Base-by-base conservation (phyloP, 2,888 invertebrate species). In the Tuberolachnus salignus region DNA sequence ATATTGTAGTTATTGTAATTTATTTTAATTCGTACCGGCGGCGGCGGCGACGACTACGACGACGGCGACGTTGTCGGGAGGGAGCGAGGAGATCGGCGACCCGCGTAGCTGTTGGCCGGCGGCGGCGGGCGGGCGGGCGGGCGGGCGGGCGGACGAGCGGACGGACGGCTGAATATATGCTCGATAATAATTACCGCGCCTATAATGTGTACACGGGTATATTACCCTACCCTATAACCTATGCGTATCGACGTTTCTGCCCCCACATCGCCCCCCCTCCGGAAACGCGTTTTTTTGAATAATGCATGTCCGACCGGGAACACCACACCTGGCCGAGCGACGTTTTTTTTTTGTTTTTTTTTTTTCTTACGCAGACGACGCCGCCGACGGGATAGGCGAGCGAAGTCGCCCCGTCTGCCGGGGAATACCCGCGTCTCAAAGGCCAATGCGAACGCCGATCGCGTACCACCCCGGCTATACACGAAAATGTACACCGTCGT, bases 1-100 rank as follows among this genome's bases (percentile, higher is more conserved):
- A 44, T 64, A 74, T 66, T 53, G n/a, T n/a, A 74, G 64, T 74
- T 74, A 66, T 78, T 69, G 67, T 69, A 78, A 78, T 78, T 78
- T 78, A 78, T 78, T 78, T 78, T 69, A 78, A 69, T 69, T 69
- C 61, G 53, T 53, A 26, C 23, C 11, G 49, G n/a, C 61, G 55
- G 16, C 3, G 13, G 9, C 10, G 2, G n/a, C 11, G 66, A 23
- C n/a, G n/a, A n/a, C n/a, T n/a, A n/a, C n/a, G n/a, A n/a, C n/a
- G n/a, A 21, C 46, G 59, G 59, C 4, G 14, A n/a, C n/a, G n/a
- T 34, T 13, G 6, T 49, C 13, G 19, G 53, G 19, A 53, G 44
- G 16, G 23, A 23, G n/a, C 11, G 53, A n/a, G n/a, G 34, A 19
- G 16, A 44, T n/a, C n/a, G 13, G 71, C 26, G 46, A n/a, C 14